These are phyloP conservation scores for Drosophila parabipectinata DNA, from an alignment of 1,140 invertebrate species.

Conservation along the genomic window DNA sequence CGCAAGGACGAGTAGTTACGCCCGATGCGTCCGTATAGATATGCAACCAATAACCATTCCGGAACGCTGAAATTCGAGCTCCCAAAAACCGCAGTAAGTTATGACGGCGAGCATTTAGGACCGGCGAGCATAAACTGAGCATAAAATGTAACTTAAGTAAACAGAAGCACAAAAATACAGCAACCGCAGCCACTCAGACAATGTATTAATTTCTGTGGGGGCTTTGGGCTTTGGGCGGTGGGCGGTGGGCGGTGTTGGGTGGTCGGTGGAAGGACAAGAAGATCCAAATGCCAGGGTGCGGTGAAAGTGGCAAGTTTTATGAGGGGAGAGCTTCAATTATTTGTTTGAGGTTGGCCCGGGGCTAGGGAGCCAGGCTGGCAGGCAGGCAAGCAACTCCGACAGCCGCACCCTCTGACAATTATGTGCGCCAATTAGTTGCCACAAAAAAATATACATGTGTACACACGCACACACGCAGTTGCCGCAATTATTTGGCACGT, in stretches of 20 bases:
- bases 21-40: not conserved
- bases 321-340: conserved; percentile 55
- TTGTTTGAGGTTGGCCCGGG: conserved; percentile 43
- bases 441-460: conserved; percentile 16
- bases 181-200: conserved; percentile 28
- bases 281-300: not conserved
- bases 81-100: conserved; percentile 2
- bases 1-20: not conserved
- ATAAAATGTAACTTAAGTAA: conserved; percentile 48
- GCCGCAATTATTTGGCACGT: conserved; percentile 49
- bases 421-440: conserved; percentile 69
- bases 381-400: not conserved
- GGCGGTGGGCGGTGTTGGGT: not conserved
- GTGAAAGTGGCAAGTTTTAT: conserved; percentile 55
- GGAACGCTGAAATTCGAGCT: not conserved
- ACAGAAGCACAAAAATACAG: conserved; percentile 14
- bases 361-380: not conserved
- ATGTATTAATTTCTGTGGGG: conserved; percentile 35
- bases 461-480: conserved; percentile 9
- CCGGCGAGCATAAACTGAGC: conserved; percentile 22
- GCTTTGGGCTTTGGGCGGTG: not conserved
- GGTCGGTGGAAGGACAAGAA: not conserved
- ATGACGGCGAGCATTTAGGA: conserved; percentile 3
- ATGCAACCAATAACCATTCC: conserved; percentile 2
- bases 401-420: conserved; percentile 50